These are phyloP conservation scores for Piscicola geometra DNA, from an alignment of 2,888 invertebrate genomes.

Conservation along the genomic window DNA sequence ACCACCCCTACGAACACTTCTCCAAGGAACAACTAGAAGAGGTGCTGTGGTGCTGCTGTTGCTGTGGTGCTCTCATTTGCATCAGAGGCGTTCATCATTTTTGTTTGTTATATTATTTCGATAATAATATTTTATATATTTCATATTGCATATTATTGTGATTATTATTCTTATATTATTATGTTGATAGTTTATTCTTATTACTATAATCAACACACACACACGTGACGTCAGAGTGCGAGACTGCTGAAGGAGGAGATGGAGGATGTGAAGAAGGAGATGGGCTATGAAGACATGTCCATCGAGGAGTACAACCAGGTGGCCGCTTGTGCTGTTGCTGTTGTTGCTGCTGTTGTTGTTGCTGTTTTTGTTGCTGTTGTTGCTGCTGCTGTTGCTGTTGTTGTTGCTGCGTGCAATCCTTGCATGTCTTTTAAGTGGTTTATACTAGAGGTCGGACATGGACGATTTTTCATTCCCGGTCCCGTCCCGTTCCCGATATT, in stretches of 20 bases:
- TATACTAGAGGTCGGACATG: not conserved
- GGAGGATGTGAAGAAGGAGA: conserved; percentile 81
- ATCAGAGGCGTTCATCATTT: no score
- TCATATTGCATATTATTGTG: no score
- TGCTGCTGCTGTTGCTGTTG: not conserved
- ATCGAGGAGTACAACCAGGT: conserved; percentile 79
- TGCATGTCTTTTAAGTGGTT: not conserved
- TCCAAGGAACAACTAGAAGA: conserved; percentile 58
- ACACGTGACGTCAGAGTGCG: conserved; percentile 44
- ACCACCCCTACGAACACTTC: conserved; percentile 76
- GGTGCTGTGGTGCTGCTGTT: no score
- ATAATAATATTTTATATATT: not conserved
- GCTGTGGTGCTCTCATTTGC: no score
- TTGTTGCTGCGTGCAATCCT: not conserved
- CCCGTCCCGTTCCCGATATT: no score
- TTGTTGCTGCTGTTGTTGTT: not conserved
- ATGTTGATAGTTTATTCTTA: not conserved
- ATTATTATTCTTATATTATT: not conserved
- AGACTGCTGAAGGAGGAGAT: conserved; percentile 64
- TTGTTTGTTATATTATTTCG: not conserved
- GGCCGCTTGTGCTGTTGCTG: no score
- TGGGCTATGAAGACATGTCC: conserved; percentile 90
- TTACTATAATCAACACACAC: not conserved
- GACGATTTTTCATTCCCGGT: no score
- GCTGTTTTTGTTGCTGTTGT: not conserved